These are phyloP conservation scores for Piprites chloris DNA, from an alignment of 2,113 vertebrate species.

Conservation along the genomic window DNA sequence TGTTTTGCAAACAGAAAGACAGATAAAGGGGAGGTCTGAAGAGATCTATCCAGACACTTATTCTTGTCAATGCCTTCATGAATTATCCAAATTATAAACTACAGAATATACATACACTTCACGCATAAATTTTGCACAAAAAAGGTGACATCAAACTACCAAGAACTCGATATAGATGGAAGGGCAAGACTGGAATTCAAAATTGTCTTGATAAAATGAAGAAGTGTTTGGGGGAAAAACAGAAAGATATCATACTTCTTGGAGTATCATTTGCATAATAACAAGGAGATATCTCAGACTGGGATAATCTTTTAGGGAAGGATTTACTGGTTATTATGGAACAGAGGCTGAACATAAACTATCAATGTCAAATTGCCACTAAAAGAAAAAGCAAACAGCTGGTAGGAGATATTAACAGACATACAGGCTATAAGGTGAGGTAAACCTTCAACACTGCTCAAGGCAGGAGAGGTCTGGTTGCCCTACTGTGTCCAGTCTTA, in stretches of 20 bases:
- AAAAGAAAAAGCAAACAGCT: not conserved
- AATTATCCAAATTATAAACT: not conserved
- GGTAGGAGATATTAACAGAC: not conserved
- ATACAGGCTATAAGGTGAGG: not conserved
- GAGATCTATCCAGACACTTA: not conserved
- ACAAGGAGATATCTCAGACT: not conserved
- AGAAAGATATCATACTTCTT: not conserved
- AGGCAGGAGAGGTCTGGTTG: not conserved
- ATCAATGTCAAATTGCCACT: not conserved
- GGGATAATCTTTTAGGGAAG: not conserved
- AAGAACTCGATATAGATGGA: not conserved
- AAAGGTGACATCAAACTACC: not conserved
- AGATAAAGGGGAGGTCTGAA: not conserved
- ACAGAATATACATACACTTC: not conserved
- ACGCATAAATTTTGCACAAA: not conserved
- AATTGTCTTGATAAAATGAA: not conserved
- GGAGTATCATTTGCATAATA: not conserved
- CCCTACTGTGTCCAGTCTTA: not conserved
- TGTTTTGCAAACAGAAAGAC: not conserved
- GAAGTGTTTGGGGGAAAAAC: fast-evolving
- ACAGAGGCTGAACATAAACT: not conserved
- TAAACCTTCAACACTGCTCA: not conserved
- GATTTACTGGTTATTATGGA: not conserved
- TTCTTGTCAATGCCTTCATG: not conserved
- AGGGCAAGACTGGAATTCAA: not conserved